Evolutionary conservation across 2,888 invertebrate species (phyloP), one percentile per base, ranked within the genome.

Genomic region (Chrysolina oricalcia): DNA sequence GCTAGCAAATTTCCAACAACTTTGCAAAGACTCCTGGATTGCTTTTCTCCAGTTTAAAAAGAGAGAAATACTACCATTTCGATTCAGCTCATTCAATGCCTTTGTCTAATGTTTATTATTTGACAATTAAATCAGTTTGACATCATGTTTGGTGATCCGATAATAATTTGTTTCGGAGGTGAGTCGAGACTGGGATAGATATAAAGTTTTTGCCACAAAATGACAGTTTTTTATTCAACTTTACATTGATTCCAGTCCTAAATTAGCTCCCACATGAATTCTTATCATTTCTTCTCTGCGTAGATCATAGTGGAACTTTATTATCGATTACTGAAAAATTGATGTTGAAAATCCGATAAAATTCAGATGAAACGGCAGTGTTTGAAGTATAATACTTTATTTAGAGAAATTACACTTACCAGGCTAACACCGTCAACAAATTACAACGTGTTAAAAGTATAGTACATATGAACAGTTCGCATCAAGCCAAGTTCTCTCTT

Each of bases 331-430:
- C 3, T 0, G 35, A n/a, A n/a, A n/a, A n/a, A n/a, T n/a, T n/a
- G n/a, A n/a, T n/a, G n/a, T n/a, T 46, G 15, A 5, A 46, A 15
- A 15, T 46, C 5, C 46, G 13, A 46, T 46, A 15, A 8, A 46
- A 15, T 2, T 0, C n/a, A n/a, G 2, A 46, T 15, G 13, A 59
- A 59, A 59, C 27, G n/a, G 59, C 15, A 11, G 8, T 35, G n/a
- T 59, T n/a, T 35, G 59, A 35, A 59, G 35, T 59, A 59, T 59
- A 59, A 62, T 74, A 74, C 53, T 74, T 65, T 69, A 82, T 84
- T 84, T 78, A 82, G 81, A 84, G 83, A 85, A 83, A 78, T 83
- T 85, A 86, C 85, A 86, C 84, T 85, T 85, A 85, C 85, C 85
- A 85, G 82, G 81, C 85, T 84, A 84, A 85, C 81, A 85, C 84